Evolutionary conservation across 2,113 vertebrate genomes (phyloP), one percentile per base, ranked within the genome.

Genomic region (Amia ocellicauda): DNA sequence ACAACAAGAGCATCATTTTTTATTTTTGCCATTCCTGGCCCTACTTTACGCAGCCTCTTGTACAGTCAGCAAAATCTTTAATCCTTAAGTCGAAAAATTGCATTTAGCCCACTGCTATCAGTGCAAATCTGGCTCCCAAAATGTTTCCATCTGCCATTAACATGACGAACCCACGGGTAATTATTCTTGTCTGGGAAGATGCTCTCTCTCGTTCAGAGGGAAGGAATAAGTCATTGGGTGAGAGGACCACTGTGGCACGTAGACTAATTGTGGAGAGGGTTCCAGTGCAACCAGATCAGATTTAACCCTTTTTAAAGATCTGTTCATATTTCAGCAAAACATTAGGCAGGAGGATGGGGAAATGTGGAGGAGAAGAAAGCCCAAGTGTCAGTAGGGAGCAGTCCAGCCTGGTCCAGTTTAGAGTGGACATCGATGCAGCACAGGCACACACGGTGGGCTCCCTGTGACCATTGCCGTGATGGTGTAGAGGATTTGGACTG

Each of bases 1-100:
- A 83, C 69, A 82, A 80, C 68, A 64, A 63, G 26, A 63, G 66
- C 51, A 64, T 69, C 69, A 60, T 66, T 58, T 52, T 59, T 53
- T 55, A 9, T 67, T 63, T 69, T 76, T 83, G 57, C 62, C 79
- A 80, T 78, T 81, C 81, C 57, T 5, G 57, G 71, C 64, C 60
- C 51, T 54, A 23, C 49, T 19, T 53, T 19, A n/a, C 65, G 69
- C n/a, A 62, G 62, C 65, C 66, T 66, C 62, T 73, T 66, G 58
- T 64, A 54, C 71, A 71, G 72, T 80, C 72, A 74, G 70, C 74
- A 64, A 69, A 67, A 76, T 23, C 45, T 66, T 73, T 27, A 55
- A 26, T 54, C 23, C 52, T 54, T 5, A 11, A 27, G 52, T 54
- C 7, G 40, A 64, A 49, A 29, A 24, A 17, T 28, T 51, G 14